Evolutionary conservation across 2,113 vertebrate species (phyloP).

Genomic region (Trichomycterus rosablanca): DNA sequence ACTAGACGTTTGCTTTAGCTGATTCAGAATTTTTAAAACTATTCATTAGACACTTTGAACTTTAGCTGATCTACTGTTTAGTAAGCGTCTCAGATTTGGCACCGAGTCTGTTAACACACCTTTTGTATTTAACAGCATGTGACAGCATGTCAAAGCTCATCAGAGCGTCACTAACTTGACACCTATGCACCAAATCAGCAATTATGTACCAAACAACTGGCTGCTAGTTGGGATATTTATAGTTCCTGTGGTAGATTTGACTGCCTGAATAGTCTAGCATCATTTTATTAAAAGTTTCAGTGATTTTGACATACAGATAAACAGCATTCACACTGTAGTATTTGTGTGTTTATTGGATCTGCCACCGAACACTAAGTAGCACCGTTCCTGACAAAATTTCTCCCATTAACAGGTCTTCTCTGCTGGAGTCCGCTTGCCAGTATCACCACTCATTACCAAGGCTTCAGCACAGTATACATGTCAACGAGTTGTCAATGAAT

Average conservation of each 20-base stretch:
- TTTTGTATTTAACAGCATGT: conserved; percentile 6
- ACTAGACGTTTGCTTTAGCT: too few relatives aligned
- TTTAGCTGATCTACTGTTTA: too few relatives aligned
- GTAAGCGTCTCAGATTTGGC: too few relatives aligned
- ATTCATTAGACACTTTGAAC: too few relatives aligned
- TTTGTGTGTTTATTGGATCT: neutral
- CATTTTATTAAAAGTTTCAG: neutral
- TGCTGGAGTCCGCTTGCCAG: neutral
- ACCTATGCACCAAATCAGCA: neutral
- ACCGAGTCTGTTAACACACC: conserved; percentile 16
- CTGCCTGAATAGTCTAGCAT: neutral
- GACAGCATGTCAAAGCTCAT: conserved; percentile 1
- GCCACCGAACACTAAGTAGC: neutral
- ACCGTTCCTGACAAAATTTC: neutral
- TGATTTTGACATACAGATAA: neutral
- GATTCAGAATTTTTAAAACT: too few relatives aligned
- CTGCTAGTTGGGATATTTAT: neutral
- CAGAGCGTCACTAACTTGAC: conserved; percentile 1
- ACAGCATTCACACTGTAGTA: neutral
- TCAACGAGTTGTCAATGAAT: conserved; percentile 47
- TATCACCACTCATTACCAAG: conserved; percentile 32
- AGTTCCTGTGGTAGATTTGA: neutral
- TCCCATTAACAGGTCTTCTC: conserved; percentile 2
- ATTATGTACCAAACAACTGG: conserved; percentile 1
- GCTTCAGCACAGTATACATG: conserved; percentile 39